Base-by-base conservation (phyloP, 2,888 invertebrate genomes). In the Sthenelais limicola region DNA sequence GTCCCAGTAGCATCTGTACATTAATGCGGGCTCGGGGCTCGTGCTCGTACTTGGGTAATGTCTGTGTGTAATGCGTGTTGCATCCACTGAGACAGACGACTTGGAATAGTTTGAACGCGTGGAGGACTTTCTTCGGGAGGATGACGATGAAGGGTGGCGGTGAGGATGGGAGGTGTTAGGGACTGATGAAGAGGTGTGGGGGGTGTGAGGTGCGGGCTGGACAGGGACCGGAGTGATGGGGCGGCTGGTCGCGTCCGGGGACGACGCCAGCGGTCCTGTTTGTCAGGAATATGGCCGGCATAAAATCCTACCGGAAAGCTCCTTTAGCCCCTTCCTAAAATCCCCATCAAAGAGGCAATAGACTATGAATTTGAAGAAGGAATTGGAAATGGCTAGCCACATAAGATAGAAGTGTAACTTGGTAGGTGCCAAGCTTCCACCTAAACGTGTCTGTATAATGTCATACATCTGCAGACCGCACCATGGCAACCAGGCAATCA, bases 371-470 rank as follows among this genome's bases (percentile, higher is more conserved):
- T 98, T 98, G 94, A 97, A 97, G 88, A 96, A 94, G 66, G 96
- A 96, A 89, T 97, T 97, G 80, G 95, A 90, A 81, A 98, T 93
- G 62, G 97, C 98, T 82, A 98, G 90, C 98, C 98, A 98, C 71
- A 97, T 94, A 79, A 97, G 92, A 77, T 93, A 93, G 87, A 97
- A 97, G 89, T 96, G 95, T 1, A 75, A 56, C 5, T 30, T 30
- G 1, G 76, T 94, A 94, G 84, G 94, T 15, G 38, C 71, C 35
- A 1, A 51, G 24, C 76, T n/a, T 4, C 38, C 47, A 21, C 32
- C 32, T 26, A 26, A 7, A 1, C 33, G 38, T 12, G n/a, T 0
- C 43, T 71, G 68, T 5, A 89, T 79, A 75, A 87, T 85, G 78
- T 90, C 94, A 89, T 94, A 95, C 76, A 94, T 89, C 80, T 93